Evolutionary conservation across 2,888 invertebrate species (phyloP).

Genomic region (Scaptomyza cyrtandrae): DNA sequence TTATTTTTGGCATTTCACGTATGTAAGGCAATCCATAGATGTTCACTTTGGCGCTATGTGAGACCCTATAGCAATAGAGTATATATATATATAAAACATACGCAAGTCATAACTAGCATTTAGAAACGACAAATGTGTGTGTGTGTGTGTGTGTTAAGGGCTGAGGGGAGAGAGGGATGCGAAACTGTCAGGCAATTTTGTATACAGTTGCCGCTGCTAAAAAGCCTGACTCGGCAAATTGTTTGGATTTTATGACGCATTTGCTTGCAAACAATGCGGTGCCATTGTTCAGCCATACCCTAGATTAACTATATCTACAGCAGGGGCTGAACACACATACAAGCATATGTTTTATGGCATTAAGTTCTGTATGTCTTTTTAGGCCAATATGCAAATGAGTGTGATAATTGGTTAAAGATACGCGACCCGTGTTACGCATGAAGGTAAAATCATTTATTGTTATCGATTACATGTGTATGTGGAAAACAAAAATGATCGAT

Average conservation of each 20-base stretch:
- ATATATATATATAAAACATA: conserved; percentile 40
- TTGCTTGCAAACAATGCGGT: conserved; percentile 72
- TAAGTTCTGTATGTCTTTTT: background rate
- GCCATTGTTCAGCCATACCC: conserved; percentile 50
- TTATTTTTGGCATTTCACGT: conserved; percentile 94
- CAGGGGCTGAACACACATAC: background rate
- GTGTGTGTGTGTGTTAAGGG: conserved; percentile 1
- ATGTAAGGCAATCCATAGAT: conserved; percentile 95
- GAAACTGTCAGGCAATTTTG: conserved; percentile 32
- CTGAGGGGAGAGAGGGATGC: background rate
- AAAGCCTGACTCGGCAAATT: conserved; percentile 70
- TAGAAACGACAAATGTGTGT: conserved; percentile 11
- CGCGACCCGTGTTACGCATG: background rate
- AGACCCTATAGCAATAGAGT: conserved; percentile 85
- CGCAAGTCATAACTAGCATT: conserved; percentile 58
- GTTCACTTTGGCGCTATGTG: conserved; percentile 93
- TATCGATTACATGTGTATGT: no score
- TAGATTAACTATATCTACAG: background rate
- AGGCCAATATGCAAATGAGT: background rate
- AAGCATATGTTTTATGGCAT: background rate
- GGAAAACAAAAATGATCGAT: no score
- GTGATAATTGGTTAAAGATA: background rate
- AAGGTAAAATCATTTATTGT: no score
- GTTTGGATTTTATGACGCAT: conserved; percentile 77
- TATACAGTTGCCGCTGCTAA: conserved; percentile 57